A percentile compares a stretch with the other conserved stretches of the same genome.
phyloP scores from a whole-genome alignment of 2,888 invertebrate genomes.

The Nycteola revayana region DNA sequence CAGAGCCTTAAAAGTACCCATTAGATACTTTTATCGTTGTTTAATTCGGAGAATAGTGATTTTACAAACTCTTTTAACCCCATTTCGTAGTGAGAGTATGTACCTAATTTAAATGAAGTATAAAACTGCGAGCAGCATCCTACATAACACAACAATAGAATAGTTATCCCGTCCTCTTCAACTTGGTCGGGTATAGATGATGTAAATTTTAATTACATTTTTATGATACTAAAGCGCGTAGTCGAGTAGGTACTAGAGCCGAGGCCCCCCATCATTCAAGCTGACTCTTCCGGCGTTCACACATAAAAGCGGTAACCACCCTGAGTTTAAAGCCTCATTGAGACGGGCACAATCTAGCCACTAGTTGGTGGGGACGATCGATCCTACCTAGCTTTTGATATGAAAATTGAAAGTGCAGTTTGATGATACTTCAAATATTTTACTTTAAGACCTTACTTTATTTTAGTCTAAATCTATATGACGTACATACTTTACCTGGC shows the following conservation, averaged over 20 bases:
- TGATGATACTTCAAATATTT: too few relatives aligned
- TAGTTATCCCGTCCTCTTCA: constrained; percentile 55
- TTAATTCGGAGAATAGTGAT: constrained; percentile 26
- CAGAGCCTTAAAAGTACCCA: constrained; percentile 23
- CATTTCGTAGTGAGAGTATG: constrained; percentile 21
- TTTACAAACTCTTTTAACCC: constrained; percentile 26
- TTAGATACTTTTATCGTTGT: constrained; percentile 33
- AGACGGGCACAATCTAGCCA: constrained; percentile 44
- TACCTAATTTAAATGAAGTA: constrained; percentile 37
- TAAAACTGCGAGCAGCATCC: constrained; percentile 31
- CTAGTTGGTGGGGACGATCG: constrained; percentile 36
- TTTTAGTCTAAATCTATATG: too few relatives aligned
- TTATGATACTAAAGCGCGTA: constrained; percentile 69
- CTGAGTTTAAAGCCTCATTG: constrained; percentile 52
- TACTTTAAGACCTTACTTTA: too few relatives aligned
- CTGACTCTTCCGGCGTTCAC: constrained; percentile 52
- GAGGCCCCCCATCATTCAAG: constrained; percentile 53
- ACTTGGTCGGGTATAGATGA: constrained; percentile 52
- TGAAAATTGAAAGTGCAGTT: constrained; percentile 40
- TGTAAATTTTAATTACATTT: constrained; percentile 78
- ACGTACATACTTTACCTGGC: constrained; percentile 19
- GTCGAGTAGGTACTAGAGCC: constrained; percentile 70
- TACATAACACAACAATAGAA: constrained; percentile 56
- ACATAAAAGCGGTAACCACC: constrained; percentile 60
- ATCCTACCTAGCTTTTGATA: constrained; percentile 37